These are phyloP conservation scores for Philaenus spumarius DNA, from an alignment of 1,140 invertebrate species.

Conservation along the genomic window DNA sequence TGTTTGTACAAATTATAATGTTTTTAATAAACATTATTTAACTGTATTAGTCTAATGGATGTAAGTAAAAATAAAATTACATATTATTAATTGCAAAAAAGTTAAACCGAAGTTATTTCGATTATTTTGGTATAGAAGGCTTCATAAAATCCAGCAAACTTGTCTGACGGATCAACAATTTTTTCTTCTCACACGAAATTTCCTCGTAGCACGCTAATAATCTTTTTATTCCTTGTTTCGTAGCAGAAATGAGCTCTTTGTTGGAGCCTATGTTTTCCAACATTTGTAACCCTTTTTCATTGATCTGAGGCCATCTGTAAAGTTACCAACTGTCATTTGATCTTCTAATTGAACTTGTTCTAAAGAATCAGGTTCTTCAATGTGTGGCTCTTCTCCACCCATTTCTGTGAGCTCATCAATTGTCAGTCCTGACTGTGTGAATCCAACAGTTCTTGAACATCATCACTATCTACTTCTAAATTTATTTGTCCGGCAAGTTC, in stretches of 20 bases:
- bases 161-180: neutral
- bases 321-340: neutral
- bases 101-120: too few species aligned
- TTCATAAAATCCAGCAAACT: neutral
- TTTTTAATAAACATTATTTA: too few species aligned
- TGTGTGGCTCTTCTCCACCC: neutral
- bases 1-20: too few species aligned
- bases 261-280: slow-evolving; percentile 1
- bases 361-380: neutral
- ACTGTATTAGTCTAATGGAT: too few species aligned
- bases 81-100: too few species aligned
- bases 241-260: neutral
- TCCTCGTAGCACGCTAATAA: neutral
- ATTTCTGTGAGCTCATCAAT: slow-evolving; percentile 16
- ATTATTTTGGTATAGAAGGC: too few species aligned
- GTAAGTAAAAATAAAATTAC: too few species aligned
- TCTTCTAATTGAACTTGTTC: neutral
- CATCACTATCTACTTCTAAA: slow-evolving; percentile 21
- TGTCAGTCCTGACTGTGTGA: slow-evolving; percentile 17
- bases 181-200: neutral
- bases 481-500: slow-evolving; percentile 12
- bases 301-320: neutral
- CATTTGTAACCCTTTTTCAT: neutral
- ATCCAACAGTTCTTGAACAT: slow-evolving; percentile 21
- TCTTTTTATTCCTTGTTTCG: neutral